phyloP scores from a whole-genome alignment of 2,888 invertebrate genomes.

The Torymus aiolomorphi region DNA sequence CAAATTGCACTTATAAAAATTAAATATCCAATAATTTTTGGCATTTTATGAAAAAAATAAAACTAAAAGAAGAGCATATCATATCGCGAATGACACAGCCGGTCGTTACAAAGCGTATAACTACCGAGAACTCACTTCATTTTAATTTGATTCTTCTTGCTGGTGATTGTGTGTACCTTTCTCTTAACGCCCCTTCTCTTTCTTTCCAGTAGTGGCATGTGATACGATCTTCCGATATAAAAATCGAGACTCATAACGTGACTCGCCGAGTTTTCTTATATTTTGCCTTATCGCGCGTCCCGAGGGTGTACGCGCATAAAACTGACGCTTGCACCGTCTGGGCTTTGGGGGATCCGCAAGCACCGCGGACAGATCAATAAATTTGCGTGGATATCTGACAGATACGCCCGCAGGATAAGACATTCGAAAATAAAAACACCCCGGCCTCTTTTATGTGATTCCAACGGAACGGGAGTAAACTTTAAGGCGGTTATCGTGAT shows the following conservation, averaged over 20 bases:
- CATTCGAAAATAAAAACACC: slow-evolving; percentile 56
- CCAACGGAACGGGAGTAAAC: neutral
- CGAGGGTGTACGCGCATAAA: slow-evolving; percentile 68
- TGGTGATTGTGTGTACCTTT: slow-evolving; percentile 50
- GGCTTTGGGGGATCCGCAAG: slow-evolving; percentile 56
- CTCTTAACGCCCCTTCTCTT: slow-evolving; percentile 33
- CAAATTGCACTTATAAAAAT: too few species aligned
- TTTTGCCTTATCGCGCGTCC: slow-evolving; percentile 69
- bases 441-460: slow-evolving; percentile 50
- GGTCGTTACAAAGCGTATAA: slow-evolving; percentile 46
- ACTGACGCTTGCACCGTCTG: slow-evolving; percentile 62
- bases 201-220: neutral
- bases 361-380: slow-evolving; percentile 70
- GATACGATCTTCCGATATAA: slow-evolving; percentile 67
- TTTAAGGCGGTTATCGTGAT: slow-evolving; percentile 48
- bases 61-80: too few species aligned
- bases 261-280: slow-evolving; percentile 65
- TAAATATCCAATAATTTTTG: too few species aligned
- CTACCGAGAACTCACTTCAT: slow-evolving; percentile 41
- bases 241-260: slow-evolving; percentile 72
- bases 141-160: slow-evolving; percentile 63
- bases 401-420: slow-evolving; percentile 60
- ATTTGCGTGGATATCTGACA: slow-evolving; percentile 71
- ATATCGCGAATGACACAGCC: slow-evolving; percentile 45
- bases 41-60: slow-evolving; percentile 18